Evolutionary conservation across 64 coral and sea anemone species (phyloP).

Genomic region (Platygyra sinensis): DNA sequence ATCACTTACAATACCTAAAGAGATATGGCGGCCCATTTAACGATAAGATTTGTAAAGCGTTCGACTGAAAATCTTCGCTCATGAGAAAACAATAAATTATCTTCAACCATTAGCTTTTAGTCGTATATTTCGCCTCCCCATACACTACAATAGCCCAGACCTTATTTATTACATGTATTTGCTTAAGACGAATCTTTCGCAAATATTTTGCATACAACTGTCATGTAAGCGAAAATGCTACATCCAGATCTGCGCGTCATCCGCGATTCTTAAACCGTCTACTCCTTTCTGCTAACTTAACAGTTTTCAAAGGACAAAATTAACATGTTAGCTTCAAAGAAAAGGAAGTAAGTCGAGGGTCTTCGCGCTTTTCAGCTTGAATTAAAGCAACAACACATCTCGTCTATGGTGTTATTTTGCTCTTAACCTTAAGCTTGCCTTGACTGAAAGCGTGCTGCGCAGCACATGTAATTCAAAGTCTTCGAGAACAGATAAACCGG

Average conservation of each 20-base stretch:
- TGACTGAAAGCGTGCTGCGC: too few relatives aligned
- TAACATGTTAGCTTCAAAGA: background rate
- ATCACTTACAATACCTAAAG: background rate
- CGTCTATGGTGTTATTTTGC: background rate
- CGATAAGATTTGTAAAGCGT: background rate
- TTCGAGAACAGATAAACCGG: background rate
- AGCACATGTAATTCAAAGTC: background rate
- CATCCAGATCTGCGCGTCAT: background rate
- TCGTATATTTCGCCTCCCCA: too few relatives aligned
- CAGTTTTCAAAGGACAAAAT: conserved; percentile 3
- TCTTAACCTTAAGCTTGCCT: background rate
- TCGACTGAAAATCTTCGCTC: background rate
- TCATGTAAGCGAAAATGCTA: background rate
- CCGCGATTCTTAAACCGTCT: background rate
- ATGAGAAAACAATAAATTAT: conserved; percentile 19
- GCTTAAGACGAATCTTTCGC: conserved; percentile 22
- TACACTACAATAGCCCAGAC: conserved; percentile 24
- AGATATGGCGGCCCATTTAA: background rate
- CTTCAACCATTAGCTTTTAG: background rate
- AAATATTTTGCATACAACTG: conserved; percentile 36
- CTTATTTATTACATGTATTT: conserved; percentile 26
- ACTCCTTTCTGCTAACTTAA: background rate
- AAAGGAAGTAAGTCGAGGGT: background rate
- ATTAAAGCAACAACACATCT: background rate
- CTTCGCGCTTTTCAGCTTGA: background rate